Base-by-base conservation (phyloP, 1,140 invertebrate species). In the Drosophila navojoa region DNA sequence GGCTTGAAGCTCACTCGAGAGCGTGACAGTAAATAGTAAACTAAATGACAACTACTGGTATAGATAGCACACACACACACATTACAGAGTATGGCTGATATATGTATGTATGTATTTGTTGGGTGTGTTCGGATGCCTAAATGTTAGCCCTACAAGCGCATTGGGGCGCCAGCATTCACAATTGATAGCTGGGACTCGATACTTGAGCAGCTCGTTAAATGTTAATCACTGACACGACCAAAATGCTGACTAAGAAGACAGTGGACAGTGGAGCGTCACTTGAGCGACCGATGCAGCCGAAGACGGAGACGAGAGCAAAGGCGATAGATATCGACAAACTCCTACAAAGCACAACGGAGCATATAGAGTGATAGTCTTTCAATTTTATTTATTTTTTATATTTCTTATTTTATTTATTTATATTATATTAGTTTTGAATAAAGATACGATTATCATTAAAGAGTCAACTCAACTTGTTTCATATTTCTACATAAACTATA, bases 21-120 rank as follows among this genome's bases (percentile, higher is more conserved):
- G 84, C 82, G 82, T 86, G 82, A 86, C 82, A 87, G 82, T 86
- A 86, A 86, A 86, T 87, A 86, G 82, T 86, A 82, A 82, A 77
- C 84, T 87, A 89, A 86, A 86, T 86, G 82, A 86, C 82, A 86
- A 86, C 79, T 86, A 89, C 82, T 86, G 86, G 59, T 78, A 87
- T 87, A 87, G 71, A 40, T 32, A 63, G 53, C 27, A 66, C 42
- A 72, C 47, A 76, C 50, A 78, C 44, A 55, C 38, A 71, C 59
- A 61, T 32, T 44, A 16, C 16, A 42, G 5, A 25, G 25, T 16
- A 40, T 19, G 19, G 35, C 16, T 52, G 5, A 29, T 44, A 44
- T 44, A 38, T 10, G 15, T 57, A 38, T 10, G 15, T 57, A 15
- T 42, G 38, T 68, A 67, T 35, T 61, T 64, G 54, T 71, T 87